Conservation (phyloP, 2,113 vertebrate genomes). For the Hypomesus transpacificus region DNA sequence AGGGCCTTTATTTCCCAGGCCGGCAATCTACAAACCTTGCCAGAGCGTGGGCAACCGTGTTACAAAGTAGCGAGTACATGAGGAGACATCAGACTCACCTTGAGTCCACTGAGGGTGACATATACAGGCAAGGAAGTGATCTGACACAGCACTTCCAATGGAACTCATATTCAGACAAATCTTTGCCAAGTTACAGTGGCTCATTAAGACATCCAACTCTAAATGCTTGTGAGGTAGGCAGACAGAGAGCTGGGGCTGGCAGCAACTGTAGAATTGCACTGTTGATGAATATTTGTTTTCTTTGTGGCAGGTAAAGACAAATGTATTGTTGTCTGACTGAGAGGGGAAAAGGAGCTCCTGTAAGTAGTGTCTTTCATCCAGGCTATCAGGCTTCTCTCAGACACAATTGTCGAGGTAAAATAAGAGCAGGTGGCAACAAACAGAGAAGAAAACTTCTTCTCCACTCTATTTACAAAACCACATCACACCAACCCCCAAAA, state of each 20-base stretch:
- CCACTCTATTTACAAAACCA: conserved; percentile 7
- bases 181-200: neutral
- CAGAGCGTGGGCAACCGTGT: conserved; percentile 6
- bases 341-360: neutral
- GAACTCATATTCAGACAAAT: conserved; percentile 3
- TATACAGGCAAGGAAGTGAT: neutral
- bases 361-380: neutral
- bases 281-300: neutral
- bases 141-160: neutral
- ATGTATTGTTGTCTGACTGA: neutral
- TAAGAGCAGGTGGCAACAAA: neutral
- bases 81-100: neutral
- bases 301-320: conserved; percentile 2
- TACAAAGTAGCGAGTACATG: neutral
- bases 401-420: neutral
- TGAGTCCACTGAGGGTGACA: neutral
- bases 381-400: neutral
- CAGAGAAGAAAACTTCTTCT: neutral
- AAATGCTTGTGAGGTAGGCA: neutral
- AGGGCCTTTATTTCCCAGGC: conserved; percentile 37
- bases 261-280: neutral
- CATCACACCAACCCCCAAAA: neutral
- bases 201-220: neutral
- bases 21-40: conserved; percentile 22
- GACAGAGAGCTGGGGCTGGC: neutral